A percentile compares a stretch with the other conserved stretches of the same genome.
phyloP scores from a whole-genome alignment of 2,113 vertebrate species.

The Dicrurus megarhynchus region DNA sequence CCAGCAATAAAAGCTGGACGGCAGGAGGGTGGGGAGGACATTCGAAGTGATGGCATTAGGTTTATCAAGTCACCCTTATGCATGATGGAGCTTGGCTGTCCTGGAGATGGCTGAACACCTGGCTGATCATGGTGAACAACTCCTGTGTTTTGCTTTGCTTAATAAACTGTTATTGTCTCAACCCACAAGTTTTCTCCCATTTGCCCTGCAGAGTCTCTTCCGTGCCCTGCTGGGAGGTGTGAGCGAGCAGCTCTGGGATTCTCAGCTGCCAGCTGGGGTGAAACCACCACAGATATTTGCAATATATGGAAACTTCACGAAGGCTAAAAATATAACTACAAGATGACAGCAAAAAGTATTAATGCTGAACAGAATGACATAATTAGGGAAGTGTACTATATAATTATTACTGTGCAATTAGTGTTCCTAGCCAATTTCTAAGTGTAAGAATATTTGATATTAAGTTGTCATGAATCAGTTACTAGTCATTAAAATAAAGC shows the following conservation, averaged over 20 bases:
- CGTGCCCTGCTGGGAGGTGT: fast-evolving
- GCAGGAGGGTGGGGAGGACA: fast-evolving
- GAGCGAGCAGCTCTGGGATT: fast-evolving
- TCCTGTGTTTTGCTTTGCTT: not conserved
- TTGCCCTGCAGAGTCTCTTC: not conserved
- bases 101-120: not conserved
- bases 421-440: not conserved
- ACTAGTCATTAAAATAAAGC: not conserved
- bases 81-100: not conserved
- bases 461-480: not conserved
- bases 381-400: not conserved
- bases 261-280: not conserved
- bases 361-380: not conserved
- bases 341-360: not conserved
- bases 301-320: not conserved
- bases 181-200: not conserved
- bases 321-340: not conserved
- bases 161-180: not conserved
- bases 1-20: not conserved
- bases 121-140: fast-evolving
- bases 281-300: not conserved
- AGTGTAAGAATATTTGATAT: not conserved
- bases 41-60: fast-evolving
- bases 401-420: not conserved
- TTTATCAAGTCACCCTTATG: fast-evolving